Evolutionary conservation across 2,888 invertebrate genomes (phyloP).

Genomic region (Ectropis crepuscularia): DNA sequence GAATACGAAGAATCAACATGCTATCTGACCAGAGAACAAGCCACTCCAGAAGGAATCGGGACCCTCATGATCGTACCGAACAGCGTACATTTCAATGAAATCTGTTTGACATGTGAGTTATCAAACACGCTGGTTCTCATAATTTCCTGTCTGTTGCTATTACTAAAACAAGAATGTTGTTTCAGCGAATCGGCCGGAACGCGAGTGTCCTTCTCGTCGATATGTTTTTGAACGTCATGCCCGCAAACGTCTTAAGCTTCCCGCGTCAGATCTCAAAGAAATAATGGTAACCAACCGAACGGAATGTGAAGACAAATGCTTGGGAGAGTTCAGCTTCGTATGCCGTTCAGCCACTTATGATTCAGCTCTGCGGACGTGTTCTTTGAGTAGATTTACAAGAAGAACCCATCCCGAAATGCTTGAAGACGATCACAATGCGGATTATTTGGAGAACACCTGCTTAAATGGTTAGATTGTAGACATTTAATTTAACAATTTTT

Average conservation of each 20-base stretch:
- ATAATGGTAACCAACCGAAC: constrained; percentile 93
- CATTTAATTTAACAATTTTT: not conserved
- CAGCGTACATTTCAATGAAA: constrained; percentile 95
- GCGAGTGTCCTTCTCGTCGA: constrained; percentile 94
- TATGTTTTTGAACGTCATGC: constrained; percentile 96
- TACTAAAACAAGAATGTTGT: constrained; percentile 40
- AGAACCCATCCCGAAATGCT: constrained; percentile 93
- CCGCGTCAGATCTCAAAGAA: constrained; percentile 92
- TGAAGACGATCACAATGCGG: constrained; percentile 94
- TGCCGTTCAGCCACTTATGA: constrained; percentile 95
- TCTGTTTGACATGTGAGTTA: constrained; percentile 93
- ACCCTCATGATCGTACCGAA: constrained; percentile 95
- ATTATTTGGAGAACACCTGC: constrained; percentile 96
- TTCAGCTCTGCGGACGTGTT: constrained; percentile 90
- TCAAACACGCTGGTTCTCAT: constrained; percentile 23
- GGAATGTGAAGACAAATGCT: constrained; percentile 95
- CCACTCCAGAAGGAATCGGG: constrained; percentile 94
- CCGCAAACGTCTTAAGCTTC: constrained; percentile 92
- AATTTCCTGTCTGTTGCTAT: constrained; percentile 22
- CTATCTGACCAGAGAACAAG: constrained; percentile 93
- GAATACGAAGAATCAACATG: constrained; percentile 96
- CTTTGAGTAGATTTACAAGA: constrained; percentile 92
- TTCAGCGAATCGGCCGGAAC: constrained; percentile 91
- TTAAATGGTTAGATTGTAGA: constrained; percentile 87
- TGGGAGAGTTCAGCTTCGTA: constrained; percentile 94